Base-by-base conservation (phyloP, 2,888 invertebrate species). In the Drosophila parthenogenetica region DNA sequence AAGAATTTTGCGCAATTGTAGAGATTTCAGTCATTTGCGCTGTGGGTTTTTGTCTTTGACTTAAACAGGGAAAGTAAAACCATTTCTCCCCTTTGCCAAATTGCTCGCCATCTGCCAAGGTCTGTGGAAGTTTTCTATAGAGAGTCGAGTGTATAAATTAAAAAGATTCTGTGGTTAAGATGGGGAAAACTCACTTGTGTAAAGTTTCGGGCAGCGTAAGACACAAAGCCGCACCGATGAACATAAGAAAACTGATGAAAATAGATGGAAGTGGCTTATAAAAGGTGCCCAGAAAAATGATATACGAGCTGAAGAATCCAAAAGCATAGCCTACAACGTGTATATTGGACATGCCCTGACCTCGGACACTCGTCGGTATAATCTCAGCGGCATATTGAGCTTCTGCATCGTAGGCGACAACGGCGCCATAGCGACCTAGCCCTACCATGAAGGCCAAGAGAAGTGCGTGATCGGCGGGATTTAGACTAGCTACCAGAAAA, bases 351-450 rank as follows among this genome's bases (percentile, higher is more conserved):
- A 95, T 93, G 29, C 94, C 94, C 68, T 94, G 94, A 0, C 94
- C 95, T 19, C 94, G 91, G 0, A 95, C 93, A 64, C 93, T 94
- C 0, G 94, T 94, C 8, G 95, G 95, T 55, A 94, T 93, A 17
- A 95, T 90, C 89, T 95, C 95, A 0, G 94, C 94, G 1, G 94
- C 94, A 79, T 95, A 95, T 85, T 95, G 95, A 3, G 94, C 93
- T 42, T 94, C 94, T 2, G 94, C 94, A 90, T 94, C 94, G 84
- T 94, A 94, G 17, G 94, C 94, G 1, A 94, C 93, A 29, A 93
- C 93, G 19, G 93, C 93, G 10, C 93, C 93, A 50, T 93, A 93
- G 32, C 95, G 91, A 2, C 94, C 93, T 55, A 94, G 84, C 39
- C 94, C 91, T 3, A 93, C 93, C 82, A 94, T 89, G 5, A 90